Conservation (phyloP, 92 coral and sea anemone genomes). For the Epizoanthus fatuus region DNA sequence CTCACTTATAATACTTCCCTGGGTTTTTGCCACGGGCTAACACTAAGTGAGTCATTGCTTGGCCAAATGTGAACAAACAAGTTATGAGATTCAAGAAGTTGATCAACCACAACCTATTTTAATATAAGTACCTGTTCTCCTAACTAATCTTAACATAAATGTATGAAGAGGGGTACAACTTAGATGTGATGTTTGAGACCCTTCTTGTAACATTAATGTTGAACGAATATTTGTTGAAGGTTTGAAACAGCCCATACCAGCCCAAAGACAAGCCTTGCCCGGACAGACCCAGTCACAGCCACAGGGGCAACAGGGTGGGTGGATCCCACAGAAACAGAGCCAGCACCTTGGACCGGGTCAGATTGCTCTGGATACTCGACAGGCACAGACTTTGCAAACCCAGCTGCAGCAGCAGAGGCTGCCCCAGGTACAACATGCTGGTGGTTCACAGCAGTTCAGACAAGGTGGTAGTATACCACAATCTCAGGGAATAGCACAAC, state of each 20-base stretch:
- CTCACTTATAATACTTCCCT: too few relatives aligned
- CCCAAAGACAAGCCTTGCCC: conserved; percentile 32
- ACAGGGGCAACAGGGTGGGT: conserved; percentile 23
- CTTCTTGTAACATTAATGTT: neutral
- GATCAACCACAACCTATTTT: too few relatives aligned
- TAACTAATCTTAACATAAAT: too few relatives aligned
- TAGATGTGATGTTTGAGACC: neutral
- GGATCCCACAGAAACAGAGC: conserved; percentile 14
- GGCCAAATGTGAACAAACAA: too few relatives aligned
- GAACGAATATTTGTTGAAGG: neutral
- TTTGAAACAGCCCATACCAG: neutral
- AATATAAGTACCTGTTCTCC: too few relatives aligned
- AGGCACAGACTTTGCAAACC: conserved; percentile 40
- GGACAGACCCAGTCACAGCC: conserved; percentile 14
- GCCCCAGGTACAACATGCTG: conserved; percentile 15
- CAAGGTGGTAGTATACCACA: conserved; percentile 31
- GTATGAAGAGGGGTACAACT: neutral
- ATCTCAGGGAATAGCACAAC: neutral
- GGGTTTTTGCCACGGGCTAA: too few relatives aligned
- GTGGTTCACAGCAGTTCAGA: conserved; percentile 12
- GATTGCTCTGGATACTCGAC: conserved; percentile 21
- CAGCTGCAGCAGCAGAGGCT: conserved; percentile 36
- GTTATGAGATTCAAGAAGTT: too few relatives aligned
- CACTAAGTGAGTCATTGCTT: too few relatives aligned
- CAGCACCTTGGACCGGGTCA: conserved; percentile 5